phyloP scores from a whole-genome alignment of 2,113 vertebrate genomes.

The Verasper variegatus region DNA sequence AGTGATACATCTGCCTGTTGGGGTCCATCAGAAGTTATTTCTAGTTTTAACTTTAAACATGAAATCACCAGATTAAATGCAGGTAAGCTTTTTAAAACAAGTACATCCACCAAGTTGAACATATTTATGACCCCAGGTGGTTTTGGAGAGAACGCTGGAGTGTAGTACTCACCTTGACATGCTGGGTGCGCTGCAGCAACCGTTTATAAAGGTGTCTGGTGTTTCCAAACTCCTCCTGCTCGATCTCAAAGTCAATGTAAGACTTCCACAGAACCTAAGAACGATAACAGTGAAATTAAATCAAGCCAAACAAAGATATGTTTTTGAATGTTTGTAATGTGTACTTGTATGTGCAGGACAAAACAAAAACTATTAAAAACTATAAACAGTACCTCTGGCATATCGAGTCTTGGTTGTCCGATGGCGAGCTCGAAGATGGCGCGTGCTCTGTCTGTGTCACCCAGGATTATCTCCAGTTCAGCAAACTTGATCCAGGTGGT shows the following conservation, averaged over 20 bases:
- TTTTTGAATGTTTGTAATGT: not conserved
- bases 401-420: constrained; percentile 94
- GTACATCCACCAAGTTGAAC: too few species aligned
- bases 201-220: constrained; percentile 93
- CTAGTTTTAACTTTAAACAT: too few species aligned
- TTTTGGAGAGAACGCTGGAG: not conserved
- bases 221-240: constrained; percentile 95
- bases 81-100: too few species aligned
- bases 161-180: constrained; percentile 88
- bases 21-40: too few species aligned
- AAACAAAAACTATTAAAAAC: too few species aligned
- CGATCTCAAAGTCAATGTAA: constrained; percentile 98
- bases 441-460: constrained; percentile 90
- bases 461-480: constrained; percentile 96
- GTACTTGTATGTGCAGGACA: too few species aligned
- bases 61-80: too few species aligned
- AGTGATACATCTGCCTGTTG: too few species aligned
- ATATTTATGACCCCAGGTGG: not conserved
- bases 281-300: not conserved
- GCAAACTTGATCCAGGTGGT: constrained; percentile 99
- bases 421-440: constrained; percentile 97
- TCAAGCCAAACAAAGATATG: not conserved
- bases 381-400: constrained; percentile 89
- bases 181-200: constrained; percentile 93
- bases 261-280: constrained; percentile 97